Evolutionary conservation across 2,888 invertebrate genomes (phyloP), one percentile per base, ranked within the genome.

Genomic region (Ormyrus rosae): DNA sequence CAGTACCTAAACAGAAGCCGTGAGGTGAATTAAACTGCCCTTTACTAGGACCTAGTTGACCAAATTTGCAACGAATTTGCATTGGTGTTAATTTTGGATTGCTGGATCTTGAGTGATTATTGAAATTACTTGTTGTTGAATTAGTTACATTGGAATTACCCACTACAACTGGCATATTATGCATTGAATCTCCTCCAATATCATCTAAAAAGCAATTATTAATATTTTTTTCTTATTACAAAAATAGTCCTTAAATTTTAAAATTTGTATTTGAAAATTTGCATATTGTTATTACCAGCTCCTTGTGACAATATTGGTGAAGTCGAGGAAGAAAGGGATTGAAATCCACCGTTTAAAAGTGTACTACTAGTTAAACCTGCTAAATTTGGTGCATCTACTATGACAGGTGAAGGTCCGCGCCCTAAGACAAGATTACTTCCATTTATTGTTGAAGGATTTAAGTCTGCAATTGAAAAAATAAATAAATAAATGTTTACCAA

Each of bases 21-120:
- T 99, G 98, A 0, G 98, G 98, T 0, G 98, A 98, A 91, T 98
- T 98, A 88, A 99, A 98, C 91, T 98, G 98, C 34, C 97, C 96
- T 90, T 97, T 97, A 82, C 96, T 96, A 50, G 97, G 96, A 50
- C 98, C 98, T 84, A 98, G 92, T 86, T 97, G 97, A 10, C 98
- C 98, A 91, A 98, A 98, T 91, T 98, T 98, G 91, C 96, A 96
- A 72, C 96, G 93, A 85, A 96, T 96, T 89, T 96, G 96, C 96
- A 96, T 96, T 1, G 96, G 95, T 48, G 95, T 95, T 63, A 96
- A 94, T 90, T 96, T 96, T 10, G 88, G 84, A 82, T 90, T 90
- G 13, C 84, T 85, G 8, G 90, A 86, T 68, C 90, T 88, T 45
- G 88, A 83, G 73, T 88, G 89, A 82, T 86, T 86, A 78, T 86